These are phyloP conservation scores for Volucella inanis DNA, from an alignment of 2,888 invertebrate genomes.

Conservation along the genomic window DNA sequence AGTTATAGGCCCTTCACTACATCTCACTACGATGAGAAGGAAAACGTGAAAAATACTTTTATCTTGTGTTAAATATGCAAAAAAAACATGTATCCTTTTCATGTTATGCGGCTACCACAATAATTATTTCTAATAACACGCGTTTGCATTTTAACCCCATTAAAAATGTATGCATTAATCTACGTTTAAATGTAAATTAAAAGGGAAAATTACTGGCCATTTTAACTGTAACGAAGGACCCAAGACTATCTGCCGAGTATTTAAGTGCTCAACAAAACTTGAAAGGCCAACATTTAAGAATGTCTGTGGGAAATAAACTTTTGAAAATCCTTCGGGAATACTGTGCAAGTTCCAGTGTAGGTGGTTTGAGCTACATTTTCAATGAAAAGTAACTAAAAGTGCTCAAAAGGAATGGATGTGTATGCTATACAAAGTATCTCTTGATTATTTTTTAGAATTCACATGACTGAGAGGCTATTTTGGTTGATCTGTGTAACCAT, in stretches of 20 bases:
- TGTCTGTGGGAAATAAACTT: constrained; percentile 68
- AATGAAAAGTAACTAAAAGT: constrained; percentile 83
- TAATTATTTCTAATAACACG: constrained; percentile 63
- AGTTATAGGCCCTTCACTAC: too few species aligned
- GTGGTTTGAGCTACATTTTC: constrained; percentile 88
- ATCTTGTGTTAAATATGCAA: constrained; percentile 61
- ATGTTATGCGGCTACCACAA: constrained; percentile 61
- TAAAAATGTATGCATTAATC: constrained; percentile 56
- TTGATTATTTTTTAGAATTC: too few species aligned
- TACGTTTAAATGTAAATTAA: constrained; percentile 61
- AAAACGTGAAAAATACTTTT: too few species aligned
- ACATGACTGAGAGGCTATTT: too few species aligned
- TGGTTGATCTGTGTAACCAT: too few species aligned
- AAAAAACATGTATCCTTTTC: constrained; percentile 56
- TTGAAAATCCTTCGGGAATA: constrained; percentile 85
- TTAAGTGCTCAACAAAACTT: constrained; percentile 13
- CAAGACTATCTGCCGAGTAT: constrained; percentile 5
- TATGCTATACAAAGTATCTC: too few species aligned
- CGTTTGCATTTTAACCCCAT: constrained; percentile 65
- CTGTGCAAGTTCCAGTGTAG: constrained; percentile 86
- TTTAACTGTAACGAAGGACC: too few species aligned
- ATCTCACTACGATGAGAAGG: too few species aligned
- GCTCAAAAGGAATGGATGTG: not conserved
- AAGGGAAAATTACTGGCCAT: constrained; percentile 40
- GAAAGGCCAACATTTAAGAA: not conserved